These are phyloP conservation scores for Ernsta delagoae DNA, from an alignment of 2,888 invertebrate species.

Conservation along the genomic window DNA sequence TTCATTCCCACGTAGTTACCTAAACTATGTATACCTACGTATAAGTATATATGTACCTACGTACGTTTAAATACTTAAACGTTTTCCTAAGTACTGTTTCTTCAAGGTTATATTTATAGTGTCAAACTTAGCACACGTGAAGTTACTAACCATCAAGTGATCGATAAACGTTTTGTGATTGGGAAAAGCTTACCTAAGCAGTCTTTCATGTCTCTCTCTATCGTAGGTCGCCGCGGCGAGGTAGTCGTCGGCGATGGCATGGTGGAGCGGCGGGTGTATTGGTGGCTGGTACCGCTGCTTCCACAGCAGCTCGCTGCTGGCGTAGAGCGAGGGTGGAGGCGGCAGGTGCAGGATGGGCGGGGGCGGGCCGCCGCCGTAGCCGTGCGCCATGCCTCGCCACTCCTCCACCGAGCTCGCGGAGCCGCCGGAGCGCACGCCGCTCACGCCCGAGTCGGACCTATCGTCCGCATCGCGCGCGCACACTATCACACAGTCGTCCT, in stretches of 20 bases:
- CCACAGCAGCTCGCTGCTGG: constrained; percentile 85
- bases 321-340: constrained; percentile 80
- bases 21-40: no score
- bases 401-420: constrained; percentile 91
- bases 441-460: constrained; percentile 89
- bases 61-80: no score
- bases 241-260: constrained; percentile 80
- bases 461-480: constrained; percentile 85
- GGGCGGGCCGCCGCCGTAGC: constrained; percentile 88
- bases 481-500: constrained; percentile 88
- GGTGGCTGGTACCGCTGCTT: constrained; percentile 86
- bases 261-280: constrained; percentile 81
- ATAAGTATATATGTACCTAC: no score
- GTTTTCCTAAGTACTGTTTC: no score
- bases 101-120: no score
- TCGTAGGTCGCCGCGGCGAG: constrained; percentile 84
- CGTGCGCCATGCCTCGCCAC: constrained; percentile 90
- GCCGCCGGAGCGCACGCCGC: constrained; percentile 89
- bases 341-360: constrained; percentile 79
- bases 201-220: constrained; percentile 88
- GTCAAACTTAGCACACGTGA: no score
- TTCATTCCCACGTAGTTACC: no score
- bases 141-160: no score
- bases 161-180: no score
- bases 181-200: constrained; percentile 83